Percentiles rank a stretch among this genome's conserved stretches.
These are phyloP conservation scores for Lepus americanus DNA, from an alignment of 2,113 vertebrate genomes.

Conservation along the genomic window DNA sequence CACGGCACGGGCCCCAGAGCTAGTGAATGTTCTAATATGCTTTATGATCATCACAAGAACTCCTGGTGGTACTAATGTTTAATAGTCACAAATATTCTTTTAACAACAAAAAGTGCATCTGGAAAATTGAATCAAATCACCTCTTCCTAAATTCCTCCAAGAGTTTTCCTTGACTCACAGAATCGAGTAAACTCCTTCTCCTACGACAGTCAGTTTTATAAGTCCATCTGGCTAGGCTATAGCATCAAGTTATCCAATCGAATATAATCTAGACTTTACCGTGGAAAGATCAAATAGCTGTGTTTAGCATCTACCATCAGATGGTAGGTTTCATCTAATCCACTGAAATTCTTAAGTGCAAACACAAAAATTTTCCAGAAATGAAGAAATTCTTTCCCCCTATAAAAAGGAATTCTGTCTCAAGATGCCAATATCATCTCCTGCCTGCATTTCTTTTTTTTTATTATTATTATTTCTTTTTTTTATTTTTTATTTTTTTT, in stretches of 20 bases:
- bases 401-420: background rate
- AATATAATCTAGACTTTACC: background rate
- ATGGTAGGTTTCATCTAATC: background rate
- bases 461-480: too few species aligned
- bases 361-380: slow-evolving; percentile 34
- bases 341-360: background rate
- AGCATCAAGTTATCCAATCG: background rate
- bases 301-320: background rate
- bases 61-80: background rate
- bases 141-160: background rate
- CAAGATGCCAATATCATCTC: background rate
- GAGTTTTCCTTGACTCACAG: background rate
- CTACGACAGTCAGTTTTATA: background rate
- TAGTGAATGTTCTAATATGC: background rate
- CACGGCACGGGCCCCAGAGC: too few species aligned
- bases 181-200: background rate
- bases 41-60: background rate
- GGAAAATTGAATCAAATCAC: background rate
- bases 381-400: background rate
- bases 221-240: background rate
- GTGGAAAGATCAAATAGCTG: background rate
- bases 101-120: background rate
- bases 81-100: background rate
- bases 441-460: background rate
- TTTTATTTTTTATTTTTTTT: too few species aligned